Evolutionary conservation across 2,888 invertebrate genomes (phyloP).

Genomic region (Diplazon laetatorius): DNA sequence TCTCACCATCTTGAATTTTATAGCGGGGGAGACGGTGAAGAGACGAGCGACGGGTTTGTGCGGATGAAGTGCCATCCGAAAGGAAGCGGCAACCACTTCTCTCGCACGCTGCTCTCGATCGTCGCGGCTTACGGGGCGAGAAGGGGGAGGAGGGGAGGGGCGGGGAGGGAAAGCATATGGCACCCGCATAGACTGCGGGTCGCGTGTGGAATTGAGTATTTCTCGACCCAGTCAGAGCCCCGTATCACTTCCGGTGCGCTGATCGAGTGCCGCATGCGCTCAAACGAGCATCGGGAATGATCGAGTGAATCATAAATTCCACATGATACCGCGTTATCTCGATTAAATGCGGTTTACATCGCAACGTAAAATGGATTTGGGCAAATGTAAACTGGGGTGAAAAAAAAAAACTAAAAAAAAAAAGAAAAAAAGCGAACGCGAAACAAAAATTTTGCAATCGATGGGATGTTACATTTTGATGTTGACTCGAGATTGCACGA

Average conservation of each 20-base stretch:
- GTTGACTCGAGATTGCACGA: too few species aligned
- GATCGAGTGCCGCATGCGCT: constrained; percentile 2
- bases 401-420: too few species aligned
- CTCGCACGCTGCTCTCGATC: constrained; percentile 27
- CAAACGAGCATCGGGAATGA: constrained; percentile 1
- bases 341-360: background rate
- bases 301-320: constrained; percentile 5
- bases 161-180: constrained; percentile 25
- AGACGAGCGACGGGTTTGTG: constrained; percentile 1
- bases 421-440: too few species aligned
- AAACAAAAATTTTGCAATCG: too few species aligned
- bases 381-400: too few species aligned
- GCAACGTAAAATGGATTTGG: background rate
- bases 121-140: constrained; percentile 26
- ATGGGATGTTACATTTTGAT: too few species aligned
- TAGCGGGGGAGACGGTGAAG: constrained; percentile 25
- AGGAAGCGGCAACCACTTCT: background rate
- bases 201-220: constrained; percentile 50
- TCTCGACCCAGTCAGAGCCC: background rate
- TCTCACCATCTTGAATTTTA: constrained; percentile 59
- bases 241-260: background rate
- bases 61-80: background rate
- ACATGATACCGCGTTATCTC: background rate
- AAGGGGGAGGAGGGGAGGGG: too few species aligned
- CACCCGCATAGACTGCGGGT: constrained; percentile 13